A percentile compares a stretch with the other conserved stretches of the same genome.
Evolutionary conservation across 2,113 vertebrate genomes (phyloP).

Genomic region (Narcine bancroftii): DNA sequence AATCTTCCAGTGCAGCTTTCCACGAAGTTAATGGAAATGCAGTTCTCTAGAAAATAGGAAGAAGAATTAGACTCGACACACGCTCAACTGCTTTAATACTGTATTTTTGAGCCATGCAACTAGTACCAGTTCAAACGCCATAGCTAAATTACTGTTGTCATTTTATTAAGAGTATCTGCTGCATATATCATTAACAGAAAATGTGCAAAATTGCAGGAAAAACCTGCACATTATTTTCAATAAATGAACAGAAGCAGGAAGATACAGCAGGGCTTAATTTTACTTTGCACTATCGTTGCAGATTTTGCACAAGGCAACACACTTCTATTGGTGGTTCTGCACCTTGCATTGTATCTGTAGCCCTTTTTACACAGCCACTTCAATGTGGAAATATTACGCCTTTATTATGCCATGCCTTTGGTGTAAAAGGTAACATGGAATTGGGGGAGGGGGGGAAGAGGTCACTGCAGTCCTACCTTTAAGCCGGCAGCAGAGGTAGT

Average conservation of each 20-base stretch:
- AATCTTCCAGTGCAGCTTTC: slow-evolving; percentile 97
- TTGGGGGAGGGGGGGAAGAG: too few species aligned
- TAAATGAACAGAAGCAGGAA: slow-evolving; percentile 63
- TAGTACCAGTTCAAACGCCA: slow-evolving; percentile 87
- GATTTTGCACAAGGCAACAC: slow-evolving; percentile 71
- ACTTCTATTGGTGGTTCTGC: slow-evolving; percentile 60
- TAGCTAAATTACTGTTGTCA: slow-evolving; percentile 99
- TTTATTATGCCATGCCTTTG: too few species aligned
- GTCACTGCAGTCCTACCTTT: too few species aligned
- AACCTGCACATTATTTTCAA: slow-evolving; percentile 78
- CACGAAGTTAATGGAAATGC: slow-evolving; percentile 98
- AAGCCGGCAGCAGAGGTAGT: too few species aligned
- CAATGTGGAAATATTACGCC: too few species aligned
- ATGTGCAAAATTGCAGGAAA: slow-evolving; percentile 79
- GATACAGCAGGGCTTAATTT: slow-evolving; percentile 67
- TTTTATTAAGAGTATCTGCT: slow-evolving; percentile 99
- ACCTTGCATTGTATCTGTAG: slow-evolving; percentile 58
- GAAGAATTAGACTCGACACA: slow-evolving; percentile 97
- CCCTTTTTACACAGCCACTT: too few species aligned
- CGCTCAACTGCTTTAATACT: slow-evolving; percentile 91
- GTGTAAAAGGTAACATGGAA: too few species aligned
- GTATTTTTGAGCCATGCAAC: slow-evolving; percentile 95
- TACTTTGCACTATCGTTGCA: slow-evolving; percentile 65
- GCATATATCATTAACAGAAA: slow-evolving; percentile 86
- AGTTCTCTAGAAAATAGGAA: slow-evolving; percentile 98